Percentiles rank a stretch among this genome's conserved stretches.
phyloP scores from a whole-genome alignment of 2,113 vertebrate genomes.

The Triplophysa rosa region DNA sequence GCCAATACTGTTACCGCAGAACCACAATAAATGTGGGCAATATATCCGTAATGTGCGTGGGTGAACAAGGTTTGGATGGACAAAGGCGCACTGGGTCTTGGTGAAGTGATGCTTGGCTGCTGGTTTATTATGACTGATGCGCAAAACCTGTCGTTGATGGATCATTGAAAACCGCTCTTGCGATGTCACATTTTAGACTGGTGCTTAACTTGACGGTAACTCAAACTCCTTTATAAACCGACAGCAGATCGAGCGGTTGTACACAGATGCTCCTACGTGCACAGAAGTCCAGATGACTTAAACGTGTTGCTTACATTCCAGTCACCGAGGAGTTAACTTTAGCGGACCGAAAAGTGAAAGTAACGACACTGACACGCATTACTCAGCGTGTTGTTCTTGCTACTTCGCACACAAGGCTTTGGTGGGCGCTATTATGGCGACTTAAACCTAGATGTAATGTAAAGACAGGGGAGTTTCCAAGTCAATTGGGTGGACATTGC shows the following conservation, averaged over 20 bases:
- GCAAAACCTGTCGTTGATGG: not conserved
- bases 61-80: slow-evolving; percentile 20
- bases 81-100: not conserved
- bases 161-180: not conserved
- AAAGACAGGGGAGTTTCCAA: slow-evolving; percentile 32
- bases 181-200: not conserved
- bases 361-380: not conserved
- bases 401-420: not conserved
- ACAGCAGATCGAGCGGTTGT: not conserved
- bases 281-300: not conserved
- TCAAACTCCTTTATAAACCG: not conserved
- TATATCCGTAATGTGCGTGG: slow-evolving; percentile 47
- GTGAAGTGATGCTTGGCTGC: not conserved
- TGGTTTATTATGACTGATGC: not conserved
- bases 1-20: not conserved
- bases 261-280: not conserved
- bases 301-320: not conserved
- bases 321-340: slow-evolving; percentile 15
- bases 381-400: not conserved
- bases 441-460: slow-evolving; percentile 5
- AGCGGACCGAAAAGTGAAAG: slow-evolving; percentile 1
- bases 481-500: slow-evolving; percentile 12
- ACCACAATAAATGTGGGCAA: slow-evolving; percentile 38
- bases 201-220: not conserved
- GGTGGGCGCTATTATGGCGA: not conserved